Evolutionary conservation across 2,797 vertebrate species (phyloP), one percentile per base, ranked within the genome.

Genomic region (Tauraco hartlaubi): DNA sequence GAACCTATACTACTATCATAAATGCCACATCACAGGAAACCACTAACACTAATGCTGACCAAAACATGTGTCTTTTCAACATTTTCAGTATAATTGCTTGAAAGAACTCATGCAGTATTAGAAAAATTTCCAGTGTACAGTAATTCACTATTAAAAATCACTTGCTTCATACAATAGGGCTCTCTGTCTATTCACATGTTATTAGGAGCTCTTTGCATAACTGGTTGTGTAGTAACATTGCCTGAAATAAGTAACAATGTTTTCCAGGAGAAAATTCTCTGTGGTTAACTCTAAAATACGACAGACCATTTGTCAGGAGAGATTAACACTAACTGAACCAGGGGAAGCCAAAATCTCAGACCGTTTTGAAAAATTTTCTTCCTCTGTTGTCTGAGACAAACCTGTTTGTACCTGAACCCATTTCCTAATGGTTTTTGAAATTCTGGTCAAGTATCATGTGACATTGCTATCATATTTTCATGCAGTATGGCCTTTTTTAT

Each of bases 11-110:
- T 87, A 54, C 94, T 97, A 68, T 96, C 90, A 93, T 94, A 96
- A 97, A 96, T 46, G 41, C 87, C 72, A 84, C 84, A 89, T 95
- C 82, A 78, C 44, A 95, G 96, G 96, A 97, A 97, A 97, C 92
- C 73, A 78, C 91, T 97, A 94, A 94, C 74, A 88, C 75, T 92
- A 85, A 82, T 94, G 73, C 87, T 94, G 91, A 94, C 88, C 86
- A 95, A 95, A 94, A 82, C 43, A 74, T 82, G 96, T 92, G 59
- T 96, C 90, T 97, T 97, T 96, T 93, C 62, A 86, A 77, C 49
- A 55, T 86, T 95, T 94, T 96, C 91, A 76, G 46, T 73, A 26
- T 94, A 96, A 97, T 96, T 94, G 59, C 84, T 90, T 95, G 95
- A 97, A 97, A 96, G 89, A 97, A 96, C 78, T 96, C 56, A 33